Evolutionary conservation across 1,140 invertebrate genomes (phyloP), one percentile per base, ranked within the genome.

Genomic region (Drosophila jambulina): DNA sequence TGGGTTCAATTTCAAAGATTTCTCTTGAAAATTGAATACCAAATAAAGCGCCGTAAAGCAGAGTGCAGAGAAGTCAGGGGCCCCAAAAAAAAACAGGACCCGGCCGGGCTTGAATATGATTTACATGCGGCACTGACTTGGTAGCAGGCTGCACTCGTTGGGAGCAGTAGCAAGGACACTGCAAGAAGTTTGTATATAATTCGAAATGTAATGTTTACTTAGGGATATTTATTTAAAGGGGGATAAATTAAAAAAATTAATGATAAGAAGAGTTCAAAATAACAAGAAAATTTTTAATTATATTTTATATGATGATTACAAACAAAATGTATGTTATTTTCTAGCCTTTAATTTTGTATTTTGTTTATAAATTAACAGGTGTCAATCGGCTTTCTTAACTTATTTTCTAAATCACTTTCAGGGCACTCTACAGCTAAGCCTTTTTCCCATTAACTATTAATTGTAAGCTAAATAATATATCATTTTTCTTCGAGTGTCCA

Each of bases 41-140:
- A 78, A 82, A 80, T 88, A 88, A 88, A 83, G 61, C 49, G 68
- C 58, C 82, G 70, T 90, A 87, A 80, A 87, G 61, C 79, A 71
- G 80, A 72, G 53, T 53, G 51, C 15, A 46, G 42, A 36, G 51
- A 49, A 76, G 40, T 69, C 49, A 34, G 53, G 17, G 23, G 49
- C n/a, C 64, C 49, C 19, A 25, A 25, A 25, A 48, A 48, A 45
- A 71, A 59, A 59, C 51, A 70, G 65, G 45, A 71, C 43, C 48
- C 57, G 51, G 40, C 36, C 57, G 40, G 46, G 70, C 80, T 58
- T 65, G 81, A 81, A 85, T 88, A 85, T 88, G 85, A 90, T 90
- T 84, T 90, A 78, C 81, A 90, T 90, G 83, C 64, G 45, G 71
- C 48, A 59, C 67, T 62, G 67, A 80, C 68, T 78, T 68, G 68